Evolutionary conservation across 1,140 invertebrate genomes (phyloP), one percentile per base, ranked within the genome.

Genomic region (Zophobas atratus): DNA sequence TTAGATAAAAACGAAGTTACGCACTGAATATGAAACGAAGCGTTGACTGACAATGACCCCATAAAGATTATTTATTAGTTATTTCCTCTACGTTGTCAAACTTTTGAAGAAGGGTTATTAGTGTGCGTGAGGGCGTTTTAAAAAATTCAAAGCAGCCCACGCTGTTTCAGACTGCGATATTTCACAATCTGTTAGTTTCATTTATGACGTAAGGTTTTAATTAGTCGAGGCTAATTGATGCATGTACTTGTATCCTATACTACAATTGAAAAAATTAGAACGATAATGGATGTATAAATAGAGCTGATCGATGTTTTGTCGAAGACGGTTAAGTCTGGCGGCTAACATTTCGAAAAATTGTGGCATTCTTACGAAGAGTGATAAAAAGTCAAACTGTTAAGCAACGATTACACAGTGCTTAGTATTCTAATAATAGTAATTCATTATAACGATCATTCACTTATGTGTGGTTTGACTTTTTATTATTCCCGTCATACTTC

Each of bases 391-490:
- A 67, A 67, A 51, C 2, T n/a, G n/a, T 60, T 60, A 38, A 39
- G 6, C 3, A 46, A 46, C 43, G 43, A 8, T 46, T 46, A 46
- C 34, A 73, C 32, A 49, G 8, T 73, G 38, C 48, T 76, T 76
- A 63, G 51, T 76, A 76, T 76, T 76, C 75, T 76, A 70, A 51
- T 39, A 6, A 2, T 34, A 48, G 48, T 76, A 38, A 70, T 60
- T 67, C 20, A 36, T 67, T 67, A 36, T 33, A n/a, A 33, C 48
- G 60, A 76, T 70, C 75, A 36, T 76, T 76, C 75, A 76, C 75
- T 70, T 70, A 46, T 49, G 53, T n/a, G 72, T 56, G 34, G 49
- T 56, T 56, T 70, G 75, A 70, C 75, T 76, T 70, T 67, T 76
- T 76, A 70, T 43, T 76, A 76, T 76, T 70, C 75, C 41, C 33